phyloP scores from a whole-genome alignment of 2,113 vertebrate species.

The Colossoma macropomum region DNA sequence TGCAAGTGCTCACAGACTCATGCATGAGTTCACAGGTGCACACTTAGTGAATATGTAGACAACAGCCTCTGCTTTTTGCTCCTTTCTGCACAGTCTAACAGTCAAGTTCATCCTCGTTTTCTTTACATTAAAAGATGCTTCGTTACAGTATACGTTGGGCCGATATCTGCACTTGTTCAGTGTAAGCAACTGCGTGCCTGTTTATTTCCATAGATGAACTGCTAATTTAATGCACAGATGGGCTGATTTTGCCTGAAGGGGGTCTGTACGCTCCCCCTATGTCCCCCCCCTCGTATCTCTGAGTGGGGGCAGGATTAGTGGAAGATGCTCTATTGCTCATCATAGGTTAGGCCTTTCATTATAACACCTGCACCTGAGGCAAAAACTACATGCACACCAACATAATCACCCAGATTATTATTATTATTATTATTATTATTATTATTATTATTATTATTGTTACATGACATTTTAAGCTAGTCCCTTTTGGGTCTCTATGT shows the following conservation, averaged over 20 bases:
- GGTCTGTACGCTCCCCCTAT: background rate
- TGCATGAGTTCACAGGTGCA: slow-evolving; percentile 33
- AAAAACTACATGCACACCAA: background rate
- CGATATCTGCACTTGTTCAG: background rate
- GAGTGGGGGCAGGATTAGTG: slow-evolving; percentile 16
- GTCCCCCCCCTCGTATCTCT: slow-evolving; percentile 1
- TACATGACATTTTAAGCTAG: no score
- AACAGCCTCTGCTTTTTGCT: background rate
- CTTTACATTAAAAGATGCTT: background rate
- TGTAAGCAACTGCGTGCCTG: background rate
- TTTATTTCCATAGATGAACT: slow-evolving; percentile 52
- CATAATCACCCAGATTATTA: background rate
- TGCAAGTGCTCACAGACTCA: slow-evolving; percentile 6
- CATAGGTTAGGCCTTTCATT: slow-evolving; percentile 19
- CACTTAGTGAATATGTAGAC: slow-evolving; percentile 6
- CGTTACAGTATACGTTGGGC: background rate
- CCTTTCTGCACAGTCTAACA: background rate
- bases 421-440: background rate
- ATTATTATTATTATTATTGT: background rate
- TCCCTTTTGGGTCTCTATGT: no score
- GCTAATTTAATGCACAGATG: slow-evolving; percentile 57
- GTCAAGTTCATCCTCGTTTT: background rate
- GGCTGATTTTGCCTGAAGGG: slow-evolving; percentile 46
- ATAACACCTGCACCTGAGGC: slow-evolving; percentile 9
- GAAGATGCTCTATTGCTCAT: slow-evolving; percentile 31